phyloP scores from a whole-genome alignment of 2,113 vertebrate genomes.

The Corythornis madagascariensis region DNA sequence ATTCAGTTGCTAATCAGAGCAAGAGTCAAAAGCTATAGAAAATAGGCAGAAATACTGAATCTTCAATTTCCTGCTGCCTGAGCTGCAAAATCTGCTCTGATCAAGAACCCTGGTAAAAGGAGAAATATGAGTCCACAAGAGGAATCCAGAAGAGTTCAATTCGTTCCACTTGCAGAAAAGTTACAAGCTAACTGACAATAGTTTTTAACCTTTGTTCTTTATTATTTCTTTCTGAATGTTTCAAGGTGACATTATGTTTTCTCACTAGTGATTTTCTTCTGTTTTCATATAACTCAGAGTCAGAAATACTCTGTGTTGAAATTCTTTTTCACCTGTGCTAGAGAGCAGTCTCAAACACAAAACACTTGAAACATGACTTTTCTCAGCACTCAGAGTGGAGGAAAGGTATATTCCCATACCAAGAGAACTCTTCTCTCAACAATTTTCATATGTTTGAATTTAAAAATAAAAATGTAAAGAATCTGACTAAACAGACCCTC shows the following conservation, averaged over 20 bases:
- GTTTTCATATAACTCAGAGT: not conserved
- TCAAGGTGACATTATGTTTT: not conserved
- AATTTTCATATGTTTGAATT: not conserved
- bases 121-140: not conserved
- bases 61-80: not conserved
- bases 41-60: not conserved
- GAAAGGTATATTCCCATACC: not conserved
- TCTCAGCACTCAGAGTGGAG: not conserved
- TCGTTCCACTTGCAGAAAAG: not conserved
- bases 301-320: not conserved
- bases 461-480: not conserved
- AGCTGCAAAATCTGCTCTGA: not conserved
- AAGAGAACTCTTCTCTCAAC: not conserved
- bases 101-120: not conserved
- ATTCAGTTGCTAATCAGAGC: not conserved
- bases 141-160: not conserved
- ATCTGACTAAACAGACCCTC: not conserved
- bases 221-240: not conserved
- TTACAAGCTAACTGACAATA: not conserved
- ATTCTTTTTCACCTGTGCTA: not conserved
- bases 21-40: conserved; percentile 23
- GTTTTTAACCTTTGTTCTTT: not conserved
- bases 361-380: not conserved
- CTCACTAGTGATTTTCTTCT: not conserved
- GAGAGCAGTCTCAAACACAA: not conserved